Base-by-base conservation (phyloP, 2,888 invertebrate genomes). In the Aphelenchoides bicaudatus region DNA sequence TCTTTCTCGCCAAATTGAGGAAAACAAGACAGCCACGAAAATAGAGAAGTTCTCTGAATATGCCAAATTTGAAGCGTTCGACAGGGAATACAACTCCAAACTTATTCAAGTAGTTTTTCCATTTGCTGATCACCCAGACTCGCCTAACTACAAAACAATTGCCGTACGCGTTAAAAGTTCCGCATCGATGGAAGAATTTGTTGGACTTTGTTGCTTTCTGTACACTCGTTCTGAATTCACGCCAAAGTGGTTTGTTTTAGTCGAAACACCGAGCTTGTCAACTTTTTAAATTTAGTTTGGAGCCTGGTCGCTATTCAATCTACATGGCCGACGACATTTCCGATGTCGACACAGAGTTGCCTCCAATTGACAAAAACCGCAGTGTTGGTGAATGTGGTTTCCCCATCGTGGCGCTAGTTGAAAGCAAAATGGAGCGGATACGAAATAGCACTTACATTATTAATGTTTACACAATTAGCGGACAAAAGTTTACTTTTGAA, bases 21-120 rank as follows among this genome's bases (percentile, higher is more conserved):
- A 34, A n/a, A 43, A 25, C 43, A 25, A n/a, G 43, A 43, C 10
- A 25, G 16, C 43, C 10, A 34, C 13, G 16, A 25, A 58, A 2
- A 56, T 37, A n/a, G 21, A 21, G 23, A 37, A 5, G 19, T 62
- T 46, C 37, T 51, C 21, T 16, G 57, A 65, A 27, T 62, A 23
- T 37, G 61, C 64, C n/a, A 62, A 60, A 13, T 64, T 64, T 23
- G 65, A 64, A 27, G 65, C 64, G 1, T 52, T 56, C 25, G 43
- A 43, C 10, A 43, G 25, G 21, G 43, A 43, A 43, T 25, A 19
- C 8, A 6, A 43, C 46, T 46, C 66, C 13, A 39, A 47, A 5
- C 27, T 19, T 8, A 62, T 64, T 27, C 29, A 38, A 4, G 61
- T 64, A 29, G 39, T 64, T 10, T 64, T 65, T 66, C 65, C 65